Evolutionary conservation across 2,113 vertebrate species (phyloP).

Genomic region (Hemiprocne comata): DNA sequence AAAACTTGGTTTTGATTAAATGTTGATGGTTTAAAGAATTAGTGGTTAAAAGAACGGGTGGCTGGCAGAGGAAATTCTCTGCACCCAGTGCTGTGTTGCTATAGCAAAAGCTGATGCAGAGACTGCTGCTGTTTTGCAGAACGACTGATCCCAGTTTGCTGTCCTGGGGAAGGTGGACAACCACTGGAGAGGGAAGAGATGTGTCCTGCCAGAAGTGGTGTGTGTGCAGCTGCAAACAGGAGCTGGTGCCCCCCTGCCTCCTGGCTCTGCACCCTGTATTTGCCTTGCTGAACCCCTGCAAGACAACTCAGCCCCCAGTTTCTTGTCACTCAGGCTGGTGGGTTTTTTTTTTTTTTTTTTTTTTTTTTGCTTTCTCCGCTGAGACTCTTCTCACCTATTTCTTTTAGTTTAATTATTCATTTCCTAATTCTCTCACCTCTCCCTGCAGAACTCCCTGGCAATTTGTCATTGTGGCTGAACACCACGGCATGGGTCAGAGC

Average conservation of each 20-base stretch:
- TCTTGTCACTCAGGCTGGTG: neutral
- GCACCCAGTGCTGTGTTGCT: neutral
- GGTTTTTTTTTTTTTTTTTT: too few species aligned
- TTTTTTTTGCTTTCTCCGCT: too few species aligned
- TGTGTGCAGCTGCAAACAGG: fast-evolving
- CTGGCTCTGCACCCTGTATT: fast-evolving
- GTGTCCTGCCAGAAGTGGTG: too few species aligned
- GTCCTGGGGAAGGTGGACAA: neutral
- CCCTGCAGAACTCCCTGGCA: neutral
- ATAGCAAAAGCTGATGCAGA: neutral
- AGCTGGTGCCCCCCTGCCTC: neutral
- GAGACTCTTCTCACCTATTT: neutral
- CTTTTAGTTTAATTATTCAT: conserved; percentile 41
- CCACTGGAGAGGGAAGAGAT: fast-evolving
- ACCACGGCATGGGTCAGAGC: fast-evolving
- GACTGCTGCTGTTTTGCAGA: fast-evolving
- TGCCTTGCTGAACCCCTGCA: fast-evolving
- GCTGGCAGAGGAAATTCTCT: neutral
- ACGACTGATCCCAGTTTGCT: fast-evolving
- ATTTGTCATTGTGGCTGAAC: neutral
- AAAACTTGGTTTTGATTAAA: conserved; percentile 69
- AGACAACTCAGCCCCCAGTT: neutral
- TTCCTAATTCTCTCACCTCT: neutral
- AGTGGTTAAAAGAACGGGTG: conserved; percentile 54
- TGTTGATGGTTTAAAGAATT: conserved; percentile 73